Evolutionary conservation across 2,888 invertebrate species (phyloP).

Genomic region (Drosophila suboccidentalis): DNA sequence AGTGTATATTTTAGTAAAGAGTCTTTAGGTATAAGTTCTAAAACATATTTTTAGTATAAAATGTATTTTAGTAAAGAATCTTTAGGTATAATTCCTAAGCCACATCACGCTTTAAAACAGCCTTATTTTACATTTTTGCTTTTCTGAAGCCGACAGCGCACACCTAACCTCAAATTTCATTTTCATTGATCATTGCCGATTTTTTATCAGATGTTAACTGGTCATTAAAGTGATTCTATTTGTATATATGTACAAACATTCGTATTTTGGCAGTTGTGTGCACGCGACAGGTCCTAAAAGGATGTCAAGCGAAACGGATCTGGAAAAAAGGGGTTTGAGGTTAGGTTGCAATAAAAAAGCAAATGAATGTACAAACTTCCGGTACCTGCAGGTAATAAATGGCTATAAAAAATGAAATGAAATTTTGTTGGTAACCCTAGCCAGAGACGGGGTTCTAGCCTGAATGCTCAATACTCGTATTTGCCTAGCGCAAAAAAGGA

Average conservation of each 20-base stretch:
- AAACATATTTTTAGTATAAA: too few relatives aligned
- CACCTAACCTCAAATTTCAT: background rate
- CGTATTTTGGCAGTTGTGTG: slow-evolving; percentile 44
- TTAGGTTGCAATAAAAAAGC: slow-evolving; percentile 67
- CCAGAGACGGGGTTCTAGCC: slow-evolving; percentile 31
- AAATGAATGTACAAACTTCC: slow-evolving; percentile 76
- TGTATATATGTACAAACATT: background rate
- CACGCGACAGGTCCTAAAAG: slow-evolving; percentile 44
- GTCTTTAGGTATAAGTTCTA: too few relatives aligned
- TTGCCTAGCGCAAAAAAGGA: slow-evolving; percentile 80
- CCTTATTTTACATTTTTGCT: background rate
- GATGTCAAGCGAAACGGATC: slow-evolving; percentile 37
- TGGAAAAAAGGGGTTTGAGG: slow-evolving; percentile 38
- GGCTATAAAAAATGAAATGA: slow-evolving; percentile 38
- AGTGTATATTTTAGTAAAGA: background rate
- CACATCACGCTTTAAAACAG: background rate
- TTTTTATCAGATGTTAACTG: slow-evolving; percentile 23
- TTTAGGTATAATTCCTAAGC: background rate
- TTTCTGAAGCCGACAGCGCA: background rate
- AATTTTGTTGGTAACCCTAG: slow-evolving; percentile 51
- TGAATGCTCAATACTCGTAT: slow-evolving; percentile 37
- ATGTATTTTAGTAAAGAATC: too few relatives aligned
- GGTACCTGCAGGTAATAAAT: slow-evolving; percentile 52
- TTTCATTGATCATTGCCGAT: slow-evolving; percentile 44
- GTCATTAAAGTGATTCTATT: slow-evolving; percentile 20